Percentiles rank a stretch among this genome's conserved stretches.
These are phyloP conservation scores for Protodeltote pygarga DNA, from an alignment of 2,888 invertebrate genomes.

Conservation along the genomic window DNA sequence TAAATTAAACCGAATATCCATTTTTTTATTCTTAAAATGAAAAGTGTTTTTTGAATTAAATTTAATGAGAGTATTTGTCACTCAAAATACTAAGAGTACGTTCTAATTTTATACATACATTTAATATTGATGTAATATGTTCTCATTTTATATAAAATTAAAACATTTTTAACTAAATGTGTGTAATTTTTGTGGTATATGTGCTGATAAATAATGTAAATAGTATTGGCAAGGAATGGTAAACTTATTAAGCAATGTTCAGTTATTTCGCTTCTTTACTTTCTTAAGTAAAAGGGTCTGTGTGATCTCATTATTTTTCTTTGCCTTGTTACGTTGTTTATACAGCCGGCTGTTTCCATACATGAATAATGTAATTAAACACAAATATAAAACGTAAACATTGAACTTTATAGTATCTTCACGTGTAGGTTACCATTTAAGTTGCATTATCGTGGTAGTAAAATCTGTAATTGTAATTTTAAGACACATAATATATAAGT, in stretches of 20 bases:
- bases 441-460: slow-evolving; percentile 34
- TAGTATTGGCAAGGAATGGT: slow-evolving; percentile 40
- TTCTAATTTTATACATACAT: slow-evolving; percentile 31
- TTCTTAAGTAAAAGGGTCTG: slow-evolving; percentile 5
- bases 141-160: slow-evolving; percentile 30
- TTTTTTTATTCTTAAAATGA: slow-evolving; percentile 20
- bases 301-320: slow-evolving; percentile 18
- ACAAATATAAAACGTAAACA: slow-evolving; percentile 4
- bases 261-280: slow-evolving; percentile 9
- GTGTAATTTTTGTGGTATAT: slow-evolving; percentile 22
- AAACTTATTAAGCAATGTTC: slow-evolving; percentile 14
- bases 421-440: slow-evolving; percentile 24
- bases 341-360: slow-evolving; percentile 24
- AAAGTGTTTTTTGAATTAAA: slow-evolving; percentile 30
- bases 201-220: slow-evolving; percentile 31
- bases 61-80: slow-evolving; percentile 37
- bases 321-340: slow-evolving; percentile 14
- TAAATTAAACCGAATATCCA: slow-evolving; percentile 22
- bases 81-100: slow-evolving; percentile 25
- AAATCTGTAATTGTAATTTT: slow-evolving; percentile 24
- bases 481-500: slow-evolving; percentile 39
- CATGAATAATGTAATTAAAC: slow-evolving; percentile 15
- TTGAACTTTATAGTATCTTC: slow-evolving; percentile 12
- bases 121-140: slow-evolving; percentile 25
- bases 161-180: slow-evolving; percentile 29